Evolutionary conservation across 2,797 vertebrate genomes (phyloP).

Genomic region (Halcyon leucocephala): DNA sequence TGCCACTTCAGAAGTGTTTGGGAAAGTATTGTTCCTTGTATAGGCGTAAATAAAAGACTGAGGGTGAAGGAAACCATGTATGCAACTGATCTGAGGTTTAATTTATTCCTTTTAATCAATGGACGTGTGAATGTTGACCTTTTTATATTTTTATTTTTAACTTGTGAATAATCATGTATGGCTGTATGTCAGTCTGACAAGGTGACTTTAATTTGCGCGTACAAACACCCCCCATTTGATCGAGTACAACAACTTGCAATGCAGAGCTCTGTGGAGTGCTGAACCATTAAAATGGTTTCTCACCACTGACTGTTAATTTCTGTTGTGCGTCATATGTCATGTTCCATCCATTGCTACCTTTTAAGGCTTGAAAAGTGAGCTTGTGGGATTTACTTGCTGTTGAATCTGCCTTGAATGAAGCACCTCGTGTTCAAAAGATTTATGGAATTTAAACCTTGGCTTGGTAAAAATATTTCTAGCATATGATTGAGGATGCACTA

Average conservation of each 20-base stretch:
- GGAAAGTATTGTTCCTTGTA: conserved; percentile 69
- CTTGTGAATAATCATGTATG: conserved; percentile 50
- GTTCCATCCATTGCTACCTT: conserved; percentile 20
- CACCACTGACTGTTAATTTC: conserved; percentile 10
- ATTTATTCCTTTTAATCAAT: conserved; percentile 78
- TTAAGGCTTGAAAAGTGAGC: conserved; percentile 24
- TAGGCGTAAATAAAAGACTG: conserved; percentile 68
- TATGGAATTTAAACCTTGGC: conserved; percentile 49
- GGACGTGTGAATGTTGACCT: conserved; percentile 71
- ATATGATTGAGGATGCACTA: conserved; percentile 62
- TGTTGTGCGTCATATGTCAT: neutral
- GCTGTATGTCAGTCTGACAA: conserved; percentile 24
- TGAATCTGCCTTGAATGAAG: conserved; percentile 55
- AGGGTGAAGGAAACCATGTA: conserved; percentile 49
- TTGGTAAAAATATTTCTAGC: conserved; percentile 59
- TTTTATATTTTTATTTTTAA: conserved; percentile 67
- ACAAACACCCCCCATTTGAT: neutral
- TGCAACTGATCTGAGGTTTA: conserved; percentile 68
- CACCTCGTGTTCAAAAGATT: conserved; percentile 39
- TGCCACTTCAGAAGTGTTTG: conserved; percentile 70
- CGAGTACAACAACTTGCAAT: neutral
- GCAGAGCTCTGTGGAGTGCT: neutral
- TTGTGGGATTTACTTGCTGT: conserved; percentile 40
- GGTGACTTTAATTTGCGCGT: conserved; percentile 1
- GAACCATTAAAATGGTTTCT: conserved; percentile 9